These are phyloP conservation scores for Hemiscyllium ocellatum DNA, from an alignment of 2,113 vertebrate genomes.

Conservation along the genomic window DNA sequence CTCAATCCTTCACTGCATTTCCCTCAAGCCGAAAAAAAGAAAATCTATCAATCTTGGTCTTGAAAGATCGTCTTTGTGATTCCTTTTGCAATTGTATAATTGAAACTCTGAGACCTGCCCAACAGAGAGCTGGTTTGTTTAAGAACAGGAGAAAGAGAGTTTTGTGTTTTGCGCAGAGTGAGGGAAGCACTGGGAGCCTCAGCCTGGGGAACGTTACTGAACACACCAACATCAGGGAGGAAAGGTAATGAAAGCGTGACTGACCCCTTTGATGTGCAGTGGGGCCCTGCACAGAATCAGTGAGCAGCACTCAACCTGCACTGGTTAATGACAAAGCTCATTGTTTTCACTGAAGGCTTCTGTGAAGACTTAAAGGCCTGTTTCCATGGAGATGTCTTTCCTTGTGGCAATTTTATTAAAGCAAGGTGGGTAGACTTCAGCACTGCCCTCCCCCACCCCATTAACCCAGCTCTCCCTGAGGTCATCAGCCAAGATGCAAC, in stretches of 20 bases:
- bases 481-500: neutral
- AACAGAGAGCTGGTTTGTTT: neutral
- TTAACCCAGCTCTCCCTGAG: neutral
- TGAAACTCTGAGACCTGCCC: neutral
- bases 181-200: neutral
- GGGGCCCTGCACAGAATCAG: neutral
- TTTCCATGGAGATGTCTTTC: neutral
- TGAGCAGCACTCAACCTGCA: neutral
- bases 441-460: neutral
- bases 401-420: neutral
- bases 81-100: neutral
- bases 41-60: neutral
- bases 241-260: neutral
- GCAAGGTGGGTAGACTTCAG: neutral
- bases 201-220: neutral
- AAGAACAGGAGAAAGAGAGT: neutral
- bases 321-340: neutral
- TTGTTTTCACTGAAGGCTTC: neutral
- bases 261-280: neutral
- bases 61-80: neutral
- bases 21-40: neutral
- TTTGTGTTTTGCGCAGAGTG: neutral
- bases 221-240: neutral
- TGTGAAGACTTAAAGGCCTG: neutral
- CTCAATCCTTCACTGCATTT: neutral